Conservation (phyloP, 2,888 invertebrate genomes). For the Sipha maydis region DNA sequence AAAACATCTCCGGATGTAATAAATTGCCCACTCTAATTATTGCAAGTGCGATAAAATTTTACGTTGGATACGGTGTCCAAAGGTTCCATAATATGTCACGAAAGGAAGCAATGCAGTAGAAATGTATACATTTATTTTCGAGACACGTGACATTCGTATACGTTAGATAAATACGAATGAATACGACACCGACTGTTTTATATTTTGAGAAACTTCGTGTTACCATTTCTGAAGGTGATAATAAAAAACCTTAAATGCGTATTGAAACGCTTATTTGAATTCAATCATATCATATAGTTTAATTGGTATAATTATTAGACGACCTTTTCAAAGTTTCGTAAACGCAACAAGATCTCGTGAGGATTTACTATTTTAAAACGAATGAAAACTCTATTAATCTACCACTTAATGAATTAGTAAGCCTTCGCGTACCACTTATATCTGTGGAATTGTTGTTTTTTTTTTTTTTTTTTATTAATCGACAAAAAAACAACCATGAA, state of each 20-base stretch:
- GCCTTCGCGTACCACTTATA: too few species aligned
- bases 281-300: too few species aligned
- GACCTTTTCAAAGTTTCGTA: too few species aligned
- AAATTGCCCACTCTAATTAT: slow-evolving; percentile 29
- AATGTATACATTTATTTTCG: background rate
- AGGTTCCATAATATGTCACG: background rate
- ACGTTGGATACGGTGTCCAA: background rate
- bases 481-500: too few species aligned
- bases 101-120: slow-evolving; percentile 20
- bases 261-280: too few species aligned
- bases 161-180: background rate
- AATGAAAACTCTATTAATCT: too few species aligned
- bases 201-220: background rate
- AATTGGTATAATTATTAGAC: too few species aligned
- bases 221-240: background rate
- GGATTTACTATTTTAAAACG: too few species aligned
- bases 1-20: slow-evolving; percentile 11
- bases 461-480: too few species aligned
- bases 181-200: background rate
- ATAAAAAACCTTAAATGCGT: background rate
- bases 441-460: too few species aligned
- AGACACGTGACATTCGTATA: background rate
- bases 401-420: too few species aligned
- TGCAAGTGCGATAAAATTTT: slow-evolving; percentile 10
- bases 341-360: too few species aligned